Evolutionary conservation across 2,797 vertebrate genomes (phyloP).

Genomic region (Pyrocephalus nanus): DNA sequence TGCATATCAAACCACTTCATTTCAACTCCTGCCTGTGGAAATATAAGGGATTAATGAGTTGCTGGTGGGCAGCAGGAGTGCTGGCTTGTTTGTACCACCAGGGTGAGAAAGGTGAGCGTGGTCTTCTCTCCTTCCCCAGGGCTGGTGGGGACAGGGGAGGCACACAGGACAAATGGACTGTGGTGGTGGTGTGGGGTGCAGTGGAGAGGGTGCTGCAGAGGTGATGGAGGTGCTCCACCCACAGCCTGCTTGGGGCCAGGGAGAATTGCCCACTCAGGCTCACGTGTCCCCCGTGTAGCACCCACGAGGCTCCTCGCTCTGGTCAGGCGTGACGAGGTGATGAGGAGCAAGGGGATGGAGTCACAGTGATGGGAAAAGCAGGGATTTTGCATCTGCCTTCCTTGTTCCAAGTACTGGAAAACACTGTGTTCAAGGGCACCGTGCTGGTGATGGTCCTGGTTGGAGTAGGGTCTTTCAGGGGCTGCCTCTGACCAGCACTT

Average conservation of each 20-base stretch:
- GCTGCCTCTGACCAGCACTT: neutral
- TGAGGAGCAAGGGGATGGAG: neutral
- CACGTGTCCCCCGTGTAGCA: fast-evolving
- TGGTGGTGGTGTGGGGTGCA: neutral
- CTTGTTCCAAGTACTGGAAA: neutral
- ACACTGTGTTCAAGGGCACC: neutral
- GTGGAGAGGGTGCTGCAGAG: neutral
- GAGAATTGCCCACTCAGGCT: neutral
- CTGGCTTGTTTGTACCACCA: neutral
- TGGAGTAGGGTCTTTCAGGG: neutral
- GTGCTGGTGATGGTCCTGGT: neutral
- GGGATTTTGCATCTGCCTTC: neutral
- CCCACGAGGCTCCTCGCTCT: neutral
- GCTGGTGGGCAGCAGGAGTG: neutral
- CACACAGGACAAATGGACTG: fast-evolving
- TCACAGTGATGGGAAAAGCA: neutral
- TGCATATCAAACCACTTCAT: neutral
- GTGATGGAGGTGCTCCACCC: neutral
- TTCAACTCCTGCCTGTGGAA: neutral
- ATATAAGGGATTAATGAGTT: neutral
- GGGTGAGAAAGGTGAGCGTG: neutral
- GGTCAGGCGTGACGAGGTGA: neutral
- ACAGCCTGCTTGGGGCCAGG: neutral
- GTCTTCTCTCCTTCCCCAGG: neutral
- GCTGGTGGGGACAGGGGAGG: neutral